phyloP scores from a whole-genome alignment of 2,888 invertebrate genomes.

The Eustalomyia histrio region DNA sequence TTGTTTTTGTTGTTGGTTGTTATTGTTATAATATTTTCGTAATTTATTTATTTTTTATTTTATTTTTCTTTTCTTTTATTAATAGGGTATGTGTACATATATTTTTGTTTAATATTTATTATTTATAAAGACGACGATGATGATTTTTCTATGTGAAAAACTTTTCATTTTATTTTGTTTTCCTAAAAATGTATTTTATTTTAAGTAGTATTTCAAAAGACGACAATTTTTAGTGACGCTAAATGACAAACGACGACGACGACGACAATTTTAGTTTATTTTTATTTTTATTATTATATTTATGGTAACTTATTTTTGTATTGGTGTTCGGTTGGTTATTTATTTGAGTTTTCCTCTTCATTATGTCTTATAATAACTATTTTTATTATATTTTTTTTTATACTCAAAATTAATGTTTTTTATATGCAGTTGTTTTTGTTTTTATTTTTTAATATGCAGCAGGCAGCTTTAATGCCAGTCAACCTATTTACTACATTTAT shows the following conservation, averaged over 20 bases:
- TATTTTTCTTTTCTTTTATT: conserved; percentile 9
- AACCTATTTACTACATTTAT: too few relatives aligned
- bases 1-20: too few relatives aligned
- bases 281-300: conserved; percentile 13
- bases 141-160: conserved; percentile 35
- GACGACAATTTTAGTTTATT: conserved; percentile 23
- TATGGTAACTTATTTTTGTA: conserved; percentile 53
- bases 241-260: conserved; percentile 50
- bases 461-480: too few relatives aligned
- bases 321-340: conserved; percentile 53
- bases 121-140: conserved; percentile 25
- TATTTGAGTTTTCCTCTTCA: conserved; percentile 23
- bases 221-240: conserved; percentile 48
- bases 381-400: conserved; percentile 20
- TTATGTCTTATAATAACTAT: conserved; percentile 34
- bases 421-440: too few relatives aligned
- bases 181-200: conserved; percentile 15
- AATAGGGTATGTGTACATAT: conserved; percentile 13
- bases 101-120: conserved; percentile 6
- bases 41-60: too few relatives aligned
- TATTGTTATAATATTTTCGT: not conserved
- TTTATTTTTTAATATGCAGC: too few relatives aligned
- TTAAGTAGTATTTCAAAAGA: conserved; percentile 17
- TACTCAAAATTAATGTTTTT: not conserved
- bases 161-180: conserved; percentile 2